A percentile compares a stretch with the other conserved stretches of the same genome.
These are phyloP conservation scores for Camelus dromedarius DNA, from an alignment of 2,113 vertebrate genomes.

Conservation along the genomic window DNA sequence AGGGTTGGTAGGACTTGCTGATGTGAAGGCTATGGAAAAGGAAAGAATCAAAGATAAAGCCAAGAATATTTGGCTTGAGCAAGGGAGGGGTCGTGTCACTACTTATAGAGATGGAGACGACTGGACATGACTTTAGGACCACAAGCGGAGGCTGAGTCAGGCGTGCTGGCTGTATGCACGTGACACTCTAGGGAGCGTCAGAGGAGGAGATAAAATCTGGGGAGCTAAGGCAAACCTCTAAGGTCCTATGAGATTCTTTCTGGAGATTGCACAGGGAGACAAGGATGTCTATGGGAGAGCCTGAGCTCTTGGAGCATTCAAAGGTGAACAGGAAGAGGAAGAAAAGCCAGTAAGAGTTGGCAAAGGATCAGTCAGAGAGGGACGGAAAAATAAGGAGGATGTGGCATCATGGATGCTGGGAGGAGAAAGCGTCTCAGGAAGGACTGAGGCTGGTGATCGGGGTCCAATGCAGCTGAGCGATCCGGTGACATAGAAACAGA, in stretches of 20 bases:
- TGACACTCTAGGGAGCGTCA: not conserved
- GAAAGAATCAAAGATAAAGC: not conserved
- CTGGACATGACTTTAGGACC: not conserved
- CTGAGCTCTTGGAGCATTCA: not conserved
- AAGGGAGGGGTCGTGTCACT: not conserved
- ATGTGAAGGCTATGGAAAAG: not conserved
- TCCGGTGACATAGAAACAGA: not conserved
- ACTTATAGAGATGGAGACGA: not conserved
- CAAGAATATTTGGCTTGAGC: not conserved
- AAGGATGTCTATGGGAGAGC: not conserved
- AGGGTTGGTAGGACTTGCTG: no score
- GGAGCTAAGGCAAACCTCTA: no score
- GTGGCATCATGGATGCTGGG: rapidly evolving
- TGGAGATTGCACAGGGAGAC: not conserved
- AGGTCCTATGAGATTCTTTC: not conserved
- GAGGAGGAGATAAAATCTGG: not conserved
- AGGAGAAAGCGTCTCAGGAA: no score
- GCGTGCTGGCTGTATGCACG: no score
- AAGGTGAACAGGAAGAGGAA: not conserved
- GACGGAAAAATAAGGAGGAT: not conserved
- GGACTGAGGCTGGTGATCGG: not conserved
- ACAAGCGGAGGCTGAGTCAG: not conserved
- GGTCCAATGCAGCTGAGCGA: not conserved
- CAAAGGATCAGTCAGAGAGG: not conserved
- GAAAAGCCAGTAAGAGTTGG: not conserved